Evolutionary conservation across 2,113 vertebrate species (phyloP), one percentile per base, ranked within the genome.

Genomic region (Alosa alosa): DNA sequence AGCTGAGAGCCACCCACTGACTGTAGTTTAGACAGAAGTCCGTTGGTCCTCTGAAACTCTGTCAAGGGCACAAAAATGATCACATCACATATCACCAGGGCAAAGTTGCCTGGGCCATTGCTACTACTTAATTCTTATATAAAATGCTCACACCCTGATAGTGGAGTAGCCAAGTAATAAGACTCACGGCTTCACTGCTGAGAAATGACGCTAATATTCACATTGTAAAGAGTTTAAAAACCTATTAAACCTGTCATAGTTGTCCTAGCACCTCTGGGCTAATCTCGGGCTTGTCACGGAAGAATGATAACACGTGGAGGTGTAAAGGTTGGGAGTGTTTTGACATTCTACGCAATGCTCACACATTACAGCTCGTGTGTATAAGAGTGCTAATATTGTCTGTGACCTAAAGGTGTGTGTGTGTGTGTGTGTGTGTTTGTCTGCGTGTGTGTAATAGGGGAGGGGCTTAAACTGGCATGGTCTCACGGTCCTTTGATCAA

Each of bases 151-250:
- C 52, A 81, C 31, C 31, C 11, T 68, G 64, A 68, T 22, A 68
- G 64, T 68, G n/a, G 64, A 6, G 57, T 3, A 44, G 52, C 36
- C 68, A 84, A 52, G 83, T 81, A 72, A 39, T 46, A 87, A 41
- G 83, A 82, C 83, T 49, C 83, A 84, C 31, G 36, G 18, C 22
- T 68, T 84, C 57, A 85, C 15, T 85, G 83, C 36, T 87, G 68
- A 89, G 78, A 90, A 91, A 92, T 86, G 92, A 47, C 78, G 60
- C 45, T 85, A 82, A 89, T 92, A 91, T 93, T 92, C 91, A 90
- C 87, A 92, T 91, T 90, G 82, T 87, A 82, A 87, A 81, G 84
- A 86, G 85, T 78, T 91, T 89, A 91, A 86, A 85, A 46, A 72
- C 87, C 86, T 83, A 84, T 89, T 88, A 90, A 85, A 82, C 44